Base-by-base conservation (phyloP, 2,888 invertebrate genomes). In the Drosophila quinaria region DNA sequence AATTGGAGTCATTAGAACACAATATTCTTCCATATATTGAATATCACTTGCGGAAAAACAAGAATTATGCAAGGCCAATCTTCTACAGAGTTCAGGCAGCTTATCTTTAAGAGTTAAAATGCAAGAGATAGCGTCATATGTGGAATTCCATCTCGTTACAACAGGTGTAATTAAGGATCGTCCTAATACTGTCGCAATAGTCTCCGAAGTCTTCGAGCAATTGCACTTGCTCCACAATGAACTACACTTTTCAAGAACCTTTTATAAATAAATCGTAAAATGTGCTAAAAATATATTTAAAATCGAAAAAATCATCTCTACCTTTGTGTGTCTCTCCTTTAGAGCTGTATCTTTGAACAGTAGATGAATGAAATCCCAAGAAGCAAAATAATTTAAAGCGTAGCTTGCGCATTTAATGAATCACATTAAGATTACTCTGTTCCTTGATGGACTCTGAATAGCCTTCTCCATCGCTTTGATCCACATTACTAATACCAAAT, bases 1-100 rank as follows among this genome's bases (percentile, higher is more conserved):
- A 15, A 76, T 80, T n/a, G 80, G 76, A 8, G 54, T 10, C 61
- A 76, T 76, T 0, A 76, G 39, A 0, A 39, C 51, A 1, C 61
- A 61, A 39, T 70, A 76, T 62, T 76, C 80, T 29, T 70, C 71
- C 35, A 76, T 41, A 39, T 80, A 80, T 11, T 65, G 58, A 13
- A 80, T 29, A 49, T 80, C 76, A 2, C 35, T 51, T 3, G 71
- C 47, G 1, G 64, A 47, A 19, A 76, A 80, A 37, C 65, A 76
- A 9, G 61, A 59, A 9, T 62, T 70, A 35, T 70, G 71, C 51
- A 80, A 29, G 1, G 51, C 19, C 44, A 76, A 47, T 19, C 51
- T 54, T 41, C 50, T 70, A 33, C 80, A 76, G 5, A 76, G 61
- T 9, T 70, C 62, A 2, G 35, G 19, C 0, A 76, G 44, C 15